These are phyloP conservation scores for Sinocyclocheilus maitianheensis DNA, from an alignment of 2,113 vertebrate species.

Conservation along the genomic window DNA sequence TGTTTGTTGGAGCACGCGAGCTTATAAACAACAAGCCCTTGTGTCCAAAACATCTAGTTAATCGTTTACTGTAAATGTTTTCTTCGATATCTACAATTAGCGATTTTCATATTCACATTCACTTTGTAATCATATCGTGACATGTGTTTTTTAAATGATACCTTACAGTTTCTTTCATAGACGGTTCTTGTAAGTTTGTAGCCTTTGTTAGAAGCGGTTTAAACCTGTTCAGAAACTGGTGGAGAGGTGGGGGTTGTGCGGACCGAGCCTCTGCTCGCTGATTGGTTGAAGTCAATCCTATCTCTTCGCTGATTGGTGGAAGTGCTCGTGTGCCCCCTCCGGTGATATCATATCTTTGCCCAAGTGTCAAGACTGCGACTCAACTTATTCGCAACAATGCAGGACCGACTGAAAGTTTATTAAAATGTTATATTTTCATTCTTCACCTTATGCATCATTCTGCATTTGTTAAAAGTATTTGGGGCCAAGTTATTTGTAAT, in stretches of 20 bases:
- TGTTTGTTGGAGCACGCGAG: background rate
- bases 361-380: conserved; percentile 65
- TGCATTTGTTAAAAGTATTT: background rate
- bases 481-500: background rate
- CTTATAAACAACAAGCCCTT: conserved; percentile 5
- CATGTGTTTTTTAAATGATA: background rate
- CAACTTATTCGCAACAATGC: conserved; percentile 61
- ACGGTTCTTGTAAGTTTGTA: conserved; percentile 89
- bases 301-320: conserved; percentile 80
- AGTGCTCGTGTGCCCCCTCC: conserved; percentile 82
- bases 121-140: background rate
- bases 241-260: conserved; percentile 67
- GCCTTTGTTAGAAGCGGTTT: conserved; percentile 99
- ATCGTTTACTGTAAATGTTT: background rate
- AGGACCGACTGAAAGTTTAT: background rate
- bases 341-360: conserved; percentile 85
- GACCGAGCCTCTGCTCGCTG: conserved; percentile 64
- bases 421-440: background rate
- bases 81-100: too few relatives aligned
- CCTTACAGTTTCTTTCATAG: conserved; percentile 59
- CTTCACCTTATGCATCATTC: background rate
- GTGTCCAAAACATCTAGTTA: background rate
- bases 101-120: too few relatives aligned
- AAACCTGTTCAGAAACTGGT: conserved; percentile 98
- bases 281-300: conserved; percentile 67